These are phyloP conservation scores for Microchrysa polita DNA, from an alignment of 2,888 invertebrate genomes.

Conservation along the genomic window DNA sequence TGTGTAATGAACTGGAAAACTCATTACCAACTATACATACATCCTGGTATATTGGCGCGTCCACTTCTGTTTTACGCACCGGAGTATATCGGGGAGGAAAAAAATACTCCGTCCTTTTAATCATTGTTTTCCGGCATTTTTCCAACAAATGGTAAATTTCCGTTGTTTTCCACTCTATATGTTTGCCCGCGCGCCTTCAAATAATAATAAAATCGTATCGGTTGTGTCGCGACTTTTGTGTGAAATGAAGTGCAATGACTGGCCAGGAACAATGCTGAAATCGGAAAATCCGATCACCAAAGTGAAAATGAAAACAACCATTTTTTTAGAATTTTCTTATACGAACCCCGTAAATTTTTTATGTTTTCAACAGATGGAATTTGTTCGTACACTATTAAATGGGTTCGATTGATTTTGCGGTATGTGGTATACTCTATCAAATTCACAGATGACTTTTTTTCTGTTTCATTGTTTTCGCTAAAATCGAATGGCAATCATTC, in stretches of 20 bases:
- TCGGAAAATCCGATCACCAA: conserved; percentile 34
- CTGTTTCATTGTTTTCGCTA: neutral
- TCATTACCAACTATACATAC: conserved; percentile 41
- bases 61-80: conserved; percentile 27
- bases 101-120: conserved; percentile 31
- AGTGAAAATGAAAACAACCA: conserved; percentile 41
- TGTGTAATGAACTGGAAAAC: conserved; percentile 35
- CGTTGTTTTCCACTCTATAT: neutral
- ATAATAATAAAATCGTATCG: no score
- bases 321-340: conserved; percentile 12
- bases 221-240: neutral
- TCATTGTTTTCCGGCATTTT: conserved; percentile 40
- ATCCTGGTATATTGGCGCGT: no score
- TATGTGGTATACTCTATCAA: neutral
- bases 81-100: no score
- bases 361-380: conserved; percentile 23
- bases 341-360: conserved; percentile 14
- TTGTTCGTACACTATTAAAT: neutral
- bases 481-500: neutral
- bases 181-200: conserved; percentile 2
- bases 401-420: neutral
- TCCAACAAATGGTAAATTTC: conserved; percentile 39
- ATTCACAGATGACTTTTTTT: neutral
- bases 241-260: conserved; percentile 40
- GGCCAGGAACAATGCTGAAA: conserved; percentile 31